Evolutionary conservation across 2,888 invertebrate species (phyloP).

Genomic region (Watsonalla binaria): DNA sequence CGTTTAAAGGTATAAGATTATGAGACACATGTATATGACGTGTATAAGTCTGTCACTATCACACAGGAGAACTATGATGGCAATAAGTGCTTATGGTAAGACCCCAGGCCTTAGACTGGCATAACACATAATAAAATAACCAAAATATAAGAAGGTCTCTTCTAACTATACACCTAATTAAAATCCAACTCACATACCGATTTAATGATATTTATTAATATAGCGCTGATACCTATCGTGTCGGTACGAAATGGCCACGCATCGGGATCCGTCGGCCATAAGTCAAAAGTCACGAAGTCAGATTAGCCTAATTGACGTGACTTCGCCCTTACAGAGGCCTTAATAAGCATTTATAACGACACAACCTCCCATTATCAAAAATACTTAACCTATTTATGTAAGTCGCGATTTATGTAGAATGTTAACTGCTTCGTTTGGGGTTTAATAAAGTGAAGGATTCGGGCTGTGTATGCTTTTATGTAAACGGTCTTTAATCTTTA

Average conservation of each 20-base stretch:
- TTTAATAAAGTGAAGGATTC: conserved; percentile 4
- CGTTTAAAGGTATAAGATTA: too few relatives aligned
- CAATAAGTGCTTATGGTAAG: too few relatives aligned
- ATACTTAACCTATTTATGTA: conserved; percentile 71
- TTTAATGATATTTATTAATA: conserved; percentile 55
- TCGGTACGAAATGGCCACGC: conserved; percentile 44
- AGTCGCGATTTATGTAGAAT: conserved; percentile 24
- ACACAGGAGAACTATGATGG: too few relatives aligned
- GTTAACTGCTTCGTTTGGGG: conserved; percentile 14
- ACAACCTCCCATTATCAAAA: conserved; percentile 69
- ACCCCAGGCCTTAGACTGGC: too few relatives aligned
- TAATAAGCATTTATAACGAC: conserved; percentile 73
- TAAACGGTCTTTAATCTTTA: too few relatives aligned
- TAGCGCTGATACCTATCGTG: conserved; percentile 52
- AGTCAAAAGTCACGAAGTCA: conserved; percentile 74
- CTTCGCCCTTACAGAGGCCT: conserved; percentile 52
- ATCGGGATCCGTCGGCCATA: conserved; percentile 67
- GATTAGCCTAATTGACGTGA: conserved; percentile 71
- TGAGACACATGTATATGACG: background rate
- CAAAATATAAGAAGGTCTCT: background rate
- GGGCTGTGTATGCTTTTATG: background rate
- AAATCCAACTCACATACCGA: conserved; percentile 34
- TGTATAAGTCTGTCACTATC: too few relatives aligned
- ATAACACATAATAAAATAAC: too few relatives aligned
- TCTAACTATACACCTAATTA: conserved; percentile 25